Evolutionary conservation across 1,140 invertebrate genomes (phyloP), one percentile per base, ranked within the genome.

Genomic region (Papilio polytes): DNA sequence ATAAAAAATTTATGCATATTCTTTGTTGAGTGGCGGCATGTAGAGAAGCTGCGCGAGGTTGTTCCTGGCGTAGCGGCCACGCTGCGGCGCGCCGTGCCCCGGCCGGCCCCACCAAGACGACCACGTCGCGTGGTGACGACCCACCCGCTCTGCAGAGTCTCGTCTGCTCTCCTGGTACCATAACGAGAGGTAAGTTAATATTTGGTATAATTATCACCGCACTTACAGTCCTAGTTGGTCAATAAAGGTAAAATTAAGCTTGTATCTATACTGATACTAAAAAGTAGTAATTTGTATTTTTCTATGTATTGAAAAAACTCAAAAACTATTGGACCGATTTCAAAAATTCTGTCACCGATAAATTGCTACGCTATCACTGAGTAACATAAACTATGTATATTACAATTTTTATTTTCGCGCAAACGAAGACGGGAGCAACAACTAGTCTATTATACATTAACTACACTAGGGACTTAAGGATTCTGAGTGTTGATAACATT

Each of bases 61-160:
- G 80, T 86, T 92, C n/a, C 94, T 85, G 4, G 90, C 90, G 82
- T 93, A 94, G 7, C 89, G 86, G 15, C 94, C 94, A 0, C 90
- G 87, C 80, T 90, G 90, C 2, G 97, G 97, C 0, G 97, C 97
- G 2, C 97, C 97, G 86, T 97, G 96, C 9, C 97, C 97, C 8
- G 97, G 97, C 44, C 96, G 94, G 18, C 97, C 97, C 97, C 97
- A 97, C 80, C 97, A 94, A 9, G 94, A 95, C 31, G 94, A 95
- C 97, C 97, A 97, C 3, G 97, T 97, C 80, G 96, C 95, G 87
- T 97, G 97, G 85, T 97, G 97, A 72, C 92, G 94, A 26, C 92
- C 91, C 56, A 95, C 95, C 81, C 94, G 96, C 87, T 96, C 96
- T 1, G 95, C 94, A 66, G 97, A 97, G 81, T 95, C 94, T 31